phyloP scores from a whole-genome alignment of 2,113 vertebrate genomes.

The Protomyctophum bolini region DNA sequence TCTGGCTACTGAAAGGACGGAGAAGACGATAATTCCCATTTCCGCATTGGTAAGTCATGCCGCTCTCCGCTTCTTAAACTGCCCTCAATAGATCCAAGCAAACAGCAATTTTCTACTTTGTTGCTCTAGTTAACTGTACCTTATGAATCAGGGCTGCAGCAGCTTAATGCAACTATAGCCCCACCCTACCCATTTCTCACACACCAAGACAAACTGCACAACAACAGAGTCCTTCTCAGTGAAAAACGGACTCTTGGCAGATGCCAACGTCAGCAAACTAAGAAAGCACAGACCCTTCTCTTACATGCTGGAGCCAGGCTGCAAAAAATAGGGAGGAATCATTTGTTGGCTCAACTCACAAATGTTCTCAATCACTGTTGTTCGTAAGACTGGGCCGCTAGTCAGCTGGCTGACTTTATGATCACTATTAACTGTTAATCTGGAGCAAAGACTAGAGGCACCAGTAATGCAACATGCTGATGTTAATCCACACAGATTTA shows the following conservation, averaged over 20 bases:
- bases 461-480: conserved; percentile 62
- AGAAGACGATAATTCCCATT: conserved; percentile 19
- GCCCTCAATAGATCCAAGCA: not conserved
- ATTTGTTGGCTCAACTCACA: conserved; percentile 38
- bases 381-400: conserved; percentile 40
- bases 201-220: conserved; percentile 21
- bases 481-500: conserved; percentile 67
- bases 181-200: conserved; percentile 22
- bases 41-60: conserved; percentile 1
- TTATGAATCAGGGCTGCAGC: conserved; percentile 3
- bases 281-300: conserved; percentile 3
- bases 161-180: not conserved
- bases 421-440: conserved; percentile 63
- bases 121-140: not conserved
- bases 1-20: not conserved
- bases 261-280: not conserved
- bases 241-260: conserved; percentile 19
- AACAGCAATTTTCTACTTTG: conserved; percentile 2
- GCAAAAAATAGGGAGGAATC: conserved; percentile 24
- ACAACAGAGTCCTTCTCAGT: conserved; percentile 16
- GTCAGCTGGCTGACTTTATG: conserved; percentile 53
- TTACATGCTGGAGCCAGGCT: not conserved
- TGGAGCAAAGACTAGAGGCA: conserved; percentile 55
- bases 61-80: conserved; percentile 20
- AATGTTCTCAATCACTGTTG: conserved; percentile 42